Percentiles rank a stretch among this genome's conserved stretches.
These are phyloP conservation scores for Passerina amoena DNA, from an alignment of 2,113 vertebrate species.

Conservation along the genomic window DNA sequence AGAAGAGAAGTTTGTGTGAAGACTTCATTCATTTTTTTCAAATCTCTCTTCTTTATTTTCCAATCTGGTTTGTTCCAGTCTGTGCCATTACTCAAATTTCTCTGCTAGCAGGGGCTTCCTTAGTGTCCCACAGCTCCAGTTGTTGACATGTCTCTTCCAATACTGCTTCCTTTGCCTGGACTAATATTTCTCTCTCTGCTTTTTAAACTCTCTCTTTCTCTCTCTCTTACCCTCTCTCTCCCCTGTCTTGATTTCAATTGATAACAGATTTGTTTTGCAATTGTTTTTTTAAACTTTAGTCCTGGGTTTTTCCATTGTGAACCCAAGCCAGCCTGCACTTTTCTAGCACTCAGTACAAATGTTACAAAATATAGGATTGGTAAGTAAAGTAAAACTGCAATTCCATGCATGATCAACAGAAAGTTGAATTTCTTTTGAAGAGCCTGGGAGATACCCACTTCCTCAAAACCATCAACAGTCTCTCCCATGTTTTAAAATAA, in stretches of 20 bases:
- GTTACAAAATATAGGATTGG: background rate
- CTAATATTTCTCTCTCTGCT: background rate
- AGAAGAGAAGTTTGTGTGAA: background rate
- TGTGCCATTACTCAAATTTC: background rate
- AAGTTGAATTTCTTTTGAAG: background rate
- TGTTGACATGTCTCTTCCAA: background rate
- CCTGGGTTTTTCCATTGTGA: conserved; percentile 12
- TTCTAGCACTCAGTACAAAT: background rate
- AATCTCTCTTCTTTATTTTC: background rate
- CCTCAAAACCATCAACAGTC: background rate
- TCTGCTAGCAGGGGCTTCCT: background rate
- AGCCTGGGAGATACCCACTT: background rate
- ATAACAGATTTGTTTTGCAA: background rate
- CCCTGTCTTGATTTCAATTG: background rate
- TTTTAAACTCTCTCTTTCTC: background rate
- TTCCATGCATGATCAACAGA: background rate
- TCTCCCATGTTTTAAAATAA: background rate
- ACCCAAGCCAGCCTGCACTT: background rate
- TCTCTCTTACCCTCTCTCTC: background rate
- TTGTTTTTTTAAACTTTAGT: background rate
- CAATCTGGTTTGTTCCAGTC: background rate
- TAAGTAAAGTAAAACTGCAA: background rate
- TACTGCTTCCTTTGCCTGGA: background rate
- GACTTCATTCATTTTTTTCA: background rate
- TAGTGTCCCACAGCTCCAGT: background rate